Evolutionary conservation across 2,113 vertebrate species (phyloP), one percentile per base, ranked within the genome.

Genomic region (Hemichromis elongatus): DNA sequence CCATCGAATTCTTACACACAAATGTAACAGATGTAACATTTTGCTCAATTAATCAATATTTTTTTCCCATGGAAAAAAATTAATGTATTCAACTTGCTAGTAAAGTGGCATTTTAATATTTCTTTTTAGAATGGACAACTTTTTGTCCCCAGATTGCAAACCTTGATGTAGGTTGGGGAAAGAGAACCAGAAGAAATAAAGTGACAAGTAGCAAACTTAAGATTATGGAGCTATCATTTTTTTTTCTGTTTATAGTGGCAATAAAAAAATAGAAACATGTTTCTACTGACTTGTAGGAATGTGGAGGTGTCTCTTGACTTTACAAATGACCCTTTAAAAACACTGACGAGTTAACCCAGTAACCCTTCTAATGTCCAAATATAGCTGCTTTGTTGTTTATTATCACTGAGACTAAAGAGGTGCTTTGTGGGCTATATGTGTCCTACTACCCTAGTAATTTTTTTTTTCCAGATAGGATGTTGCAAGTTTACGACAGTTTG

Each of bases 391-490:
- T 89, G 73, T 42, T 77, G 45, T 77, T 78, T 26, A 73, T 70
- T 10, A 30, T 59, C 16, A n/a, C 40, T 91, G 11, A n/a, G 21
- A 87, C 81, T 82, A 85, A 85, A 83, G 19, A 83, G n/a, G 19
- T 35, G 12, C 59, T 63, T 53, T 83, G 7, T 24, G 21, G 16
- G 14, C 77, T 92, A 88, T 87, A 86, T 90, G 28, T 82, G 83
- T 84, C 70, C 24, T 28, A 56, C 30, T 37, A 75, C 28, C 79
- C 54, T 81, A 45, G 70, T 75, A 26, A 77, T 26, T 45, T 50
- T 81, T 30, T 78, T 35, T 84, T 90, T 80, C 37, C 80, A 86
- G 80, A 16, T 54, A 85, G 89, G 90, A 94, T 86, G 81, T 87
- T 50, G 52, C 81, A 87, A 52, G 14, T 88, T 89, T 83, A 9